Evolutionary conservation across 2,797 vertebrate genomes (phyloP).

Genomic region (Brotula barbata): DNA sequence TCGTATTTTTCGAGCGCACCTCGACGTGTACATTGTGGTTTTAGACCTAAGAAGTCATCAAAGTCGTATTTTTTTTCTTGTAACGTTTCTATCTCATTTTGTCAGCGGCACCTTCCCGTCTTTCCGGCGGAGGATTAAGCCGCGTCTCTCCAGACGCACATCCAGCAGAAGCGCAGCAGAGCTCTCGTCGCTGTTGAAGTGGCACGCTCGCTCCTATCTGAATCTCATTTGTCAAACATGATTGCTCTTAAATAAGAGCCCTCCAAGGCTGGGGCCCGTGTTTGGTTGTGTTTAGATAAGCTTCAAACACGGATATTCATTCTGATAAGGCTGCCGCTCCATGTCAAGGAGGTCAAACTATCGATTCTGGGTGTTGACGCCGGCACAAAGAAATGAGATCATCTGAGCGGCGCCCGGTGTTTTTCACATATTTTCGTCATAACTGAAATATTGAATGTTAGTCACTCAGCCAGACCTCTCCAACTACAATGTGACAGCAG

Average conservation of each 20-base stretch:
- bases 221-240: slow-evolving; percentile 73
- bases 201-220: slow-evolving; percentile 57
- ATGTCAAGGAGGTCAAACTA: slow-evolving; percentile 40
- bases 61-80: slow-evolving; percentile 17
- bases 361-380: slow-evolving; percentile 43
- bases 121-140: slow-evolving; percentile 54
- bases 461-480: slow-evolving; percentile 6
- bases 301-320: slow-evolving; percentile 35
- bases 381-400: slow-evolving; percentile 20
- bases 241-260: slow-evolving; percentile 70
- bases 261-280: slow-evolving; percentile 43
- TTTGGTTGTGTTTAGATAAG: slow-evolving; percentile 67
- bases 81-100: slow-evolving; percentile 49
- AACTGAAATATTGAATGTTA: slow-evolving; percentile 38
- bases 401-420: neutral
- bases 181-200: slow-evolving; percentile 57
- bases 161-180: slow-evolving; percentile 51
- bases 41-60: neutral
- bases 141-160: slow-evolving; percentile 63
- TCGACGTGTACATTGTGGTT: neutral
- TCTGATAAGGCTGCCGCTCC: slow-evolving; percentile 43
- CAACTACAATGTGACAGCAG: slow-evolving; percentile 22
- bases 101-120: slow-evolving; percentile 34
- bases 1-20: neutral
- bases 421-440: slow-evolving; percentile 8